A percentile compares a stretch with the other conserved stretches of the same genome.
phyloP scores from a whole-genome alignment of 2,113 vertebrate species.

The Petromus typicus region DNA sequence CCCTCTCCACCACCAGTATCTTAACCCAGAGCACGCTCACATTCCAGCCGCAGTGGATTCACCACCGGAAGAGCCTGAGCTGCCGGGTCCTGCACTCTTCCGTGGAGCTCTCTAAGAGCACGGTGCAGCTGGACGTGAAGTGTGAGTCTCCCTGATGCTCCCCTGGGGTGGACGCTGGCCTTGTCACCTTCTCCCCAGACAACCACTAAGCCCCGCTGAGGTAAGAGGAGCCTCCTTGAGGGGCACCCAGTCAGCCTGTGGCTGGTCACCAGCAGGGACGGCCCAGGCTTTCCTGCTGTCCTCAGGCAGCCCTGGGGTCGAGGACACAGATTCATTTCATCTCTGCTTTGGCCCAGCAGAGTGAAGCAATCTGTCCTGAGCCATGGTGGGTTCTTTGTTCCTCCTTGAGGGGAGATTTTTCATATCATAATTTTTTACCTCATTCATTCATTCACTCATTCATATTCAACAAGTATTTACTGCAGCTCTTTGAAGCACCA shows the following conservation, averaged over 20 bases:
- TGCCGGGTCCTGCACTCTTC: not conserved
- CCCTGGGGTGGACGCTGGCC: not conserved
- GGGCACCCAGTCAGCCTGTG: rapidly evolving
- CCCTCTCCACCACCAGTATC: rapidly evolving
- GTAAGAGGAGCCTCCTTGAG: not conserved
- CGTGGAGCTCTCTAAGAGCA: not conserved
- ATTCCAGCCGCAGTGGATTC: not conserved
- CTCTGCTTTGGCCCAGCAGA: not conserved
- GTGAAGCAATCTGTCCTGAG: no score
- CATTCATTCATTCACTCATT: not conserved
- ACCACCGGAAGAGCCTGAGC: conserved; percentile 42
- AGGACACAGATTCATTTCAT: not conserved
- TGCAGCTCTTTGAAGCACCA: not conserved
- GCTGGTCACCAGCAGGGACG: not conserved
- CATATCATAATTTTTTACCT: not conserved
- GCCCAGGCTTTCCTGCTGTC: not conserved
- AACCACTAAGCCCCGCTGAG: not conserved
- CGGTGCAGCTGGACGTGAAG: conserved; percentile 53
- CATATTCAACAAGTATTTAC: not conserved
- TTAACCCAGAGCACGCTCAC: conserved; percentile 28
- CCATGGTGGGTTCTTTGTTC: not conserved
- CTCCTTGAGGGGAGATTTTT: not conserved
- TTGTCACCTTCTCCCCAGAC: not conserved
- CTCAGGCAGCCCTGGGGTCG: not conserved
- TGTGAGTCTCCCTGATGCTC: conserved; percentile 56